Evolutionary conservation across 1,140 invertebrate genomes (phyloP), one percentile per base, ranked within the genome.

Genomic region (Drosophila trapezifrons): DNA sequence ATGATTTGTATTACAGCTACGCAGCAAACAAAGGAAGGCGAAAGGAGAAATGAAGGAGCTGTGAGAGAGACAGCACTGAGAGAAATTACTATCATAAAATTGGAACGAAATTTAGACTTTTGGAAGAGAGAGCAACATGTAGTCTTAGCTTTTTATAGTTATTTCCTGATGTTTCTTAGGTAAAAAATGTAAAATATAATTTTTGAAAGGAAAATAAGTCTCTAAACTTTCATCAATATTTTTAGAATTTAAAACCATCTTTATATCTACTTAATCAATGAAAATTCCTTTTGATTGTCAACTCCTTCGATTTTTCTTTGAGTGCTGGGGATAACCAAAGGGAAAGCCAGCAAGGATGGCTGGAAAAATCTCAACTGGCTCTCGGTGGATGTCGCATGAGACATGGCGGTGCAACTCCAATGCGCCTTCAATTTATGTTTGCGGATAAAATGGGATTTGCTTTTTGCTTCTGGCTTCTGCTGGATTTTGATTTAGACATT

Each of bases 401-500:
- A 77, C 75, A 76, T 81, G 65, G 73, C 71, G 82, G 76, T 87
- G 84, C 82, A 82, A 73, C 81, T 87, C 47, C 65, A 82, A 87
- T 86, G 72, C 76, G 79, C 64, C 83, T 86, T 89, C 84, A 89
- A 89, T 89, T 89, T 89, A 89, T 89, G 84, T 87, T 89, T 89
- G 84, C 84, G 84, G 85, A 89, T 89, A 84, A 87, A 89, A 89
- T 89, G 76, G 84, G 84, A 89, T 89, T 89, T 89, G 80, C 71
- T 79, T 85, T 78, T 66, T 75, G 74, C 75, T 71, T 69, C 78
- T 77, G 65, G 74, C 74, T 78, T 78, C 65, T 57, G 66, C 45
- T 71, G 64, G 73, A 62, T 75, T 78, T 69, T 84, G 80, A 84
- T 84, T 84, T 84, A 80, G 80, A 69, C 67, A 83, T 84, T 83